Conservation (phyloP, 2,113 vertebrate species). For the Anhinga anhinga region DNA sequence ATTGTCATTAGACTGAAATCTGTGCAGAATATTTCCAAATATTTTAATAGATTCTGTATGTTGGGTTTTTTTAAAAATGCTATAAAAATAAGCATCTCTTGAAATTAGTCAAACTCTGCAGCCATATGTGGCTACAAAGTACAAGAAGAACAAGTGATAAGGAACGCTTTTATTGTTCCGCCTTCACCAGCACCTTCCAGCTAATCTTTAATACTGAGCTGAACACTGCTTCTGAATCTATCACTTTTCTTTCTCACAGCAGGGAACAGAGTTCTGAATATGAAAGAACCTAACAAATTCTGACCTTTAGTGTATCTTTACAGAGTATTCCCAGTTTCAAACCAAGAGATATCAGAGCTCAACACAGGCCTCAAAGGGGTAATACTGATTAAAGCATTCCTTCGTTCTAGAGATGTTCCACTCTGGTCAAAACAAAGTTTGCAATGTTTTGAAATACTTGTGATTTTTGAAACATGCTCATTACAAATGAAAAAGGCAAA, state of each 20-base stretch:
- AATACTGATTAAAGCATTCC: constrained; percentile 44
- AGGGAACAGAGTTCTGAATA: neutral
- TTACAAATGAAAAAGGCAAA: constrained; percentile 13
- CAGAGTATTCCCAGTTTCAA: constrained; percentile 44
- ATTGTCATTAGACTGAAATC: neutral
- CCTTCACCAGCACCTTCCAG: neutral
- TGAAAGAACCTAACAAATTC: constrained; percentile 8
- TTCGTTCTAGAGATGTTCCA: neutral
- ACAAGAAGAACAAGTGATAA: neutral
- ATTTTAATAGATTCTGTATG: neutral
- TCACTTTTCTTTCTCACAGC: neutral
- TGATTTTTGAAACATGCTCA: constrained; percentile 25
- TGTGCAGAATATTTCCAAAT: neutral
- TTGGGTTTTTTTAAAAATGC: neutral
- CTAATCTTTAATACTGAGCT: neutral
- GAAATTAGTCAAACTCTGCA: neutral
- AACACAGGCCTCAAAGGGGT: neutral
- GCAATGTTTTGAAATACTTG: constrained; percentile 22
- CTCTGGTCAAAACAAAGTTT: constrained; percentile 65
- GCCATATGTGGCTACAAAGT: neutral
- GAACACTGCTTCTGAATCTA: neutral
- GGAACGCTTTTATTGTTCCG: neutral
- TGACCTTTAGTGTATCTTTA: constrained; percentile 25
- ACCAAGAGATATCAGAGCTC: constrained; percentile 29
- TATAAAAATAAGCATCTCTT: neutral